A percentile compares a stretch with the other conserved stretches of the same genome.
These are phyloP conservation scores for Danaus chrysippus DNA, from an alignment of 2,888 invertebrate genomes.

Conservation along the genomic window DNA sequence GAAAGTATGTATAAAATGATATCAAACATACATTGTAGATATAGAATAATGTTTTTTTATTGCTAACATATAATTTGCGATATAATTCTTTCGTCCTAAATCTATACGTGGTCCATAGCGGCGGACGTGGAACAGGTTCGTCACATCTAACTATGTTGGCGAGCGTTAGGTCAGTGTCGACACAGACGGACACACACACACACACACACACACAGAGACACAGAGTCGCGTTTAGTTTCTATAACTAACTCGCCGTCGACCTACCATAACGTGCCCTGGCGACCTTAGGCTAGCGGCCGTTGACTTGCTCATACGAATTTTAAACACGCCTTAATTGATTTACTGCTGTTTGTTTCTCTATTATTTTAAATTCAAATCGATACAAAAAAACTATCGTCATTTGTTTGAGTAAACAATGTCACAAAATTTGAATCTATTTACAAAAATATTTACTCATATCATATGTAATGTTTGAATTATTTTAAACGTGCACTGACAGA, in stretches of 20 bases:
- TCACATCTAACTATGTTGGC: conserved; percentile 1
- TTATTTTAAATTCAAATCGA: no score
- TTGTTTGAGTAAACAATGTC: no score
- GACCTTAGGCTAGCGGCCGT: conserved; percentile 32
- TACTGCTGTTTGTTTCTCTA: background rate
- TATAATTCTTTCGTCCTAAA: no score
- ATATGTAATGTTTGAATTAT: background rate
- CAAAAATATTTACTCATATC: no score
- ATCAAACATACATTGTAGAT: no score
- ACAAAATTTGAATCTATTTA: no score
- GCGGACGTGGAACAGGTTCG: background rate
- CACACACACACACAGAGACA: background rate
- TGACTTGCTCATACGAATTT: conserved; percentile 23
- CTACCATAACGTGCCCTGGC: conserved; percentile 25
- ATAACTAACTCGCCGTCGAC: conserved; percentile 22
- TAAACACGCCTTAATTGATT: background rate
- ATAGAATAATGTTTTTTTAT: no score
- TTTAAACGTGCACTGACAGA: background rate
- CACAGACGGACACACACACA: background rate
- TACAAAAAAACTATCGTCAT: no score
- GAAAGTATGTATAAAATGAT: no score
- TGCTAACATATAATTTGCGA: no score
- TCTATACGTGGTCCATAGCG: no score
- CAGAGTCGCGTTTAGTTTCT: conserved; percentile 12
- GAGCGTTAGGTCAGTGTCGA: conserved; percentile 4